phyloP scores from a whole-genome alignment of 2,888 invertebrate species.

The Macrosoma leucophasiata region DNA sequence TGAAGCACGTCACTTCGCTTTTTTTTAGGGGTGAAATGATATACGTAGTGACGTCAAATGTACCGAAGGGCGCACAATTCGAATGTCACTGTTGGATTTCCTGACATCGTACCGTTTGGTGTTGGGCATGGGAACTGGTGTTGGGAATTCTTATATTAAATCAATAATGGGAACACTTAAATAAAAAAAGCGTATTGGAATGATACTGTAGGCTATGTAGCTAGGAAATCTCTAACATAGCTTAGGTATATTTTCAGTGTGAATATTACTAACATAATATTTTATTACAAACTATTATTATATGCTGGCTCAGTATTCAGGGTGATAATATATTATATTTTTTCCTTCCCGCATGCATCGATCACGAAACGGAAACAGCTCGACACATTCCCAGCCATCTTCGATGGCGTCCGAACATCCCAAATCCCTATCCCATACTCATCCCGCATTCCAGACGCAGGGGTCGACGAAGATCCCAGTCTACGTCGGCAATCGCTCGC shows the following conservation, averaged over 20 bases:
- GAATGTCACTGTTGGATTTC: constrained; percentile 10
- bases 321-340: constrained; percentile 32
- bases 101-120: constrained; percentile 17
- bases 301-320: constrained; percentile 15
- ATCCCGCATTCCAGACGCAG: constrained; percentile 75
- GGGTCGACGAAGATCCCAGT: constrained; percentile 85
- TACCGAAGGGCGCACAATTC: no score
- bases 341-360: constrained; percentile 65
- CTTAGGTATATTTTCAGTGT: constrained; percentile 9
- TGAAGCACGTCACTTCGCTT: constrained; percentile 48
- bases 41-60: constrained; percentile 44
- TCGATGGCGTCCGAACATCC: constrained; percentile 67
- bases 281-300: constrained; percentile 32
- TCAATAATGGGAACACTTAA: background rate
- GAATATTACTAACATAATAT: constrained; percentile 21
- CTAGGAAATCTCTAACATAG: constrained; percentile 11
- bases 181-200: constrained; percentile 4
- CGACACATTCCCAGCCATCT: constrained; percentile 74
- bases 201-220: background rate
- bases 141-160: constrained; percentile 10
- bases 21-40: constrained; percentile 32
- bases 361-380: constrained; percentile 63
- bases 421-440: constrained; percentile 68
- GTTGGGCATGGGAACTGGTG: constrained; percentile 17
- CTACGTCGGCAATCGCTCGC: constrained; percentile 78